Evolutionary conservation across 2,888 invertebrate genomes (phyloP).

Genomic region (Rhogogaster chlorosoma): DNA sequence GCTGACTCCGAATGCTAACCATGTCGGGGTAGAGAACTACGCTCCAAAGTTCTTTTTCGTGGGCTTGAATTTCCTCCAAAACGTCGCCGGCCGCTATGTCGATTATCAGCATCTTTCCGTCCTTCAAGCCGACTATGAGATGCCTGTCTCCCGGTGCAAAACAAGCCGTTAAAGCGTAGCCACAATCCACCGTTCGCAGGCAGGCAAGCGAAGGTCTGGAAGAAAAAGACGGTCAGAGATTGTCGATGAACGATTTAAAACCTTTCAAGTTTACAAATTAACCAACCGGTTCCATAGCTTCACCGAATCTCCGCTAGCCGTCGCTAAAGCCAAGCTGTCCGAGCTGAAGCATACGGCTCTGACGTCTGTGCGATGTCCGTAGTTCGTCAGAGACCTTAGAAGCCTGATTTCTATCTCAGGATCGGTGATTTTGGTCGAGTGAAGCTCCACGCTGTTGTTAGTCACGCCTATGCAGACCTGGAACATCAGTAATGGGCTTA

Average conservation of each 20-base stretch:
- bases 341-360: constrained; percentile 93
- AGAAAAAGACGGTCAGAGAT: constrained; percentile 63
- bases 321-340: constrained; percentile 92
- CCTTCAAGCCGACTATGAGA: constrained; percentile 91
- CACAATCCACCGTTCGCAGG: constrained; percentile 82
- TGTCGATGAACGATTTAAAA: constrained; percentile 8
- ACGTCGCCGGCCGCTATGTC: constrained; percentile 91
- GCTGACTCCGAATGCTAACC: constrained; percentile 78
- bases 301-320: constrained; percentile 92
- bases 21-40: constrained; percentile 89
- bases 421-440: constrained; percentile 80
- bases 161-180: constrained; percentile 85
- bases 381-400: constrained; percentile 84
- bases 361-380: constrained; percentile 95
- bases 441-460: constrained; percentile 88
- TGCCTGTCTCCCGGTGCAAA: constrained; percentile 96
- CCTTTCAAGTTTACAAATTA: not conserved
- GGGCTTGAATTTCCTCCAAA: constrained; percentile 91
- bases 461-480: constrained; percentile 83
- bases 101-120: constrained; percentile 89
- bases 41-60: constrained; percentile 89
- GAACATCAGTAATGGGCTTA: not conserved
- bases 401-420: constrained; percentile 80
- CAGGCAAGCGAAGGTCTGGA: constrained; percentile 81
- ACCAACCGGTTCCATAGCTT: constrained; percentile 95